Base-by-base conservation (phyloP, 2,797 vertebrate species). In the Catostomus latipinnis region DNA sequence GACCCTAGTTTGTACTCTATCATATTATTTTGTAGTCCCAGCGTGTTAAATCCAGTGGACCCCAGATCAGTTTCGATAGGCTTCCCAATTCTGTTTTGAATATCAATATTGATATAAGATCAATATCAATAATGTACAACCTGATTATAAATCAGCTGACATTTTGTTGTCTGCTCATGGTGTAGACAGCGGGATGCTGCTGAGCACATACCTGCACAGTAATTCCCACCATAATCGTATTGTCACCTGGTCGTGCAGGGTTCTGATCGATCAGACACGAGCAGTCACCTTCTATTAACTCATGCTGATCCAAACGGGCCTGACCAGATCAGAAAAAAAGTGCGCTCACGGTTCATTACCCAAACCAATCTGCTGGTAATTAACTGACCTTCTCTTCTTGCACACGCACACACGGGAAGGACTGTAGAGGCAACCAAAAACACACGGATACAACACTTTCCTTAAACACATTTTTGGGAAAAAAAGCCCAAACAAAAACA, bases 321-420 rank as follows among this genome's bases (percentile, higher is more conserved):
- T 83, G 84, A 74, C 69, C 83, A 79, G 88, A 75, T 77, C 81
- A 66, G 57, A 34, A 49, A 53, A 48, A 76, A 65, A 73, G 57
- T 57, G 22, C 77, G 76, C 73, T 67, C 83, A 88, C 78, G 91
- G 90, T 93, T 93, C 92, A 94, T 94, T 94, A 93, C 90, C 88
- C 92, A 92, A 92, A 93, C 90, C 92, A 92, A 93, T 93, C 90
- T 90, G 84, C 86, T 89, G 90, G 87, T 93, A 93, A 94, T 93
- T 94, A 94, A 89, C 89, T 90, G 88, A 86, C 88, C 88, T 81
- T 83, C 57, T 72, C 71, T 53, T 69, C 73, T 80, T 53, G 58
- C 12, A 65, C 67, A 81, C 70, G 4, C 52, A 50, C 34, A 34
- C 34, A 34, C 34, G 2, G 22, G 22, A 22, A 8, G 12, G 60